A percentile compares a stretch with the other conserved stretches of the same genome.
Evolutionary conservation across 2,113 vertebrate species (phyloP).

Genomic region (Brachyistius frenatus): DNA sequence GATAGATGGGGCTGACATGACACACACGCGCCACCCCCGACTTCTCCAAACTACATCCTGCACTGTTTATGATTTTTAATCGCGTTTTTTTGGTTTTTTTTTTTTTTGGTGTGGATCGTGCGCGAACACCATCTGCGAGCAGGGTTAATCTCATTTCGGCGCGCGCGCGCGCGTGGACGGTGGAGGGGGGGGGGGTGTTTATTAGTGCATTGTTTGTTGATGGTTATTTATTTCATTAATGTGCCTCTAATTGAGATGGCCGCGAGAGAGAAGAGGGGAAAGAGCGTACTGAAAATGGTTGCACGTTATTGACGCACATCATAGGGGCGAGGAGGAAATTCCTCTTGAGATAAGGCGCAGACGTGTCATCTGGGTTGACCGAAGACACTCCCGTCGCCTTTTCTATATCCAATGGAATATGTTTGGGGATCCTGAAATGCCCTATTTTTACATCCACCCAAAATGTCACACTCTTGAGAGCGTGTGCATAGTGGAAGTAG

Average conservation of each 20-base stretch:
- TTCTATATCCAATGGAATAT: slow-evolving; percentile 51
- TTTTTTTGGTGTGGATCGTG: slow-evolving; percentile 23
- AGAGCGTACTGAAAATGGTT: slow-evolving; percentile 86
- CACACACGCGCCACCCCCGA: slow-evolving; percentile 75
- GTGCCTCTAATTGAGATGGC: slow-evolving; percentile 87
- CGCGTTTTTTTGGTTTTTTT: slow-evolving; percentile 47
- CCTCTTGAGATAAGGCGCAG: slow-evolving; percentile 82
- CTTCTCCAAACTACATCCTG: slow-evolving; percentile 66
- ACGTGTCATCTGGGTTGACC: slow-evolving; percentile 83
- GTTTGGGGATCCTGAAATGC: slow-evolving; percentile 67
- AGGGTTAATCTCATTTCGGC: slow-evolving; percentile 51
- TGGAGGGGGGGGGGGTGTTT: too few species aligned
- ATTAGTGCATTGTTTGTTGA: slow-evolving; percentile 80
- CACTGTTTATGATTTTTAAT: slow-evolving; percentile 45
- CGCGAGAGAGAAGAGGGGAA: slow-evolving; percentile 83
- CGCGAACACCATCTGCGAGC: slow-evolving; percentile 33
- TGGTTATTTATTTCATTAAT: slow-evolving; percentile 87
- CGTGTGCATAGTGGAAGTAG: slow-evolving; percentile 65
- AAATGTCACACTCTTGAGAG: slow-evolving; percentile 72
- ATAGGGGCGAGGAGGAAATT: slow-evolving; percentile 83
- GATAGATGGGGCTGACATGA: slow-evolving; percentile 78
- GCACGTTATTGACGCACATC: slow-evolving; percentile 87
- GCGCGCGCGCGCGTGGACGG: not conserved
- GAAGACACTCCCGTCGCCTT: slow-evolving; percentile 71
- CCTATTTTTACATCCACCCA: slow-evolving; percentile 61